phyloP scores from a whole-genome alignment of 2,888 invertebrate genomes.

The Coenonympha glycerion region DNA sequence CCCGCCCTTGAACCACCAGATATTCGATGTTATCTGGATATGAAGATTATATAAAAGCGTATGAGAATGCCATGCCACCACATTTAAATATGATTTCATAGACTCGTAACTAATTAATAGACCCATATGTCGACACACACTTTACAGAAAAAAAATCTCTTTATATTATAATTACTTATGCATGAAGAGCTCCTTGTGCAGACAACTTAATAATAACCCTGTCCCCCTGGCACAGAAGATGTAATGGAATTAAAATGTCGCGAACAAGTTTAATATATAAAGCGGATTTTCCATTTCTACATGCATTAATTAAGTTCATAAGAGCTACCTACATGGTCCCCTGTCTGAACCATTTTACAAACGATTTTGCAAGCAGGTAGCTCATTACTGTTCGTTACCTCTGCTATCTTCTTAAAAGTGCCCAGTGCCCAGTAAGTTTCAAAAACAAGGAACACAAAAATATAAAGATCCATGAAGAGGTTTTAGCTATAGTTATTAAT shows the following conservation, averaged over 20 bases:
- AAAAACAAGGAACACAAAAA: too few relatives aligned
- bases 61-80: background rate
- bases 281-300: slow-evolving; percentile 18
- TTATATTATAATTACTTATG: slow-evolving; percentile 2
- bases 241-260: slow-evolving; percentile 13
- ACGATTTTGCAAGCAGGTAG: slow-evolving; percentile 41
- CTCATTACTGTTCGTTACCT: slow-evolving; percentile 17
- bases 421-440: too few relatives aligned
- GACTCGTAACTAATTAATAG: slow-evolving; percentile 1
- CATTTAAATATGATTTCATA: background rate
- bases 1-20: too few relatives aligned
- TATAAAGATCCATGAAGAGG: too few relatives aligned
- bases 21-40: too few relatives aligned
- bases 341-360: slow-evolving; percentile 37
- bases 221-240: background rate
- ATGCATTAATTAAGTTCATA: slow-evolving; percentile 24
- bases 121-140: background rate
- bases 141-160: background rate
- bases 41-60: too few relatives aligned
- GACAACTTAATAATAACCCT: slow-evolving; percentile 4
- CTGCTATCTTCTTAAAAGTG: too few relatives aligned
- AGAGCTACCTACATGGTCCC: slow-evolving; percentile 22
- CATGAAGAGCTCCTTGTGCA: background rate
- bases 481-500: too few relatives aligned
- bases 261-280: slow-evolving; percentile 16